Evolutionary conservation across 2,797 vertebrate genomes (phyloP).

Genomic region (Chiroxiphia lanceolata): DNA sequence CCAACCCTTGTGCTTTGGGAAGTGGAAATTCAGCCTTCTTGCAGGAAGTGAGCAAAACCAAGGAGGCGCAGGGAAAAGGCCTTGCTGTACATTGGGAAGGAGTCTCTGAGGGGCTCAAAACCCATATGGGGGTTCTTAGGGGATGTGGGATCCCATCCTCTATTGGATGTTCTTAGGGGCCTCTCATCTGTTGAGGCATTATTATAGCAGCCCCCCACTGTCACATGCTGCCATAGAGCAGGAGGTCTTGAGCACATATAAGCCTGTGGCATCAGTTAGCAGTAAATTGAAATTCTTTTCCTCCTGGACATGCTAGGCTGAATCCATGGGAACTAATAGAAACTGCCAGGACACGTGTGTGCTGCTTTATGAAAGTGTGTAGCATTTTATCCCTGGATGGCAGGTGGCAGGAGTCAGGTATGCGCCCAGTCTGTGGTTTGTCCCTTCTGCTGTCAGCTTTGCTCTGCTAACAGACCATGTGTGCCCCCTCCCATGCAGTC

Average conservation of each 20-base stretch:
- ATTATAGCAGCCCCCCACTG: not conserved
- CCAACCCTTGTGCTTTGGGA: not conserved
- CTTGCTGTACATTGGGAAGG: not conserved
- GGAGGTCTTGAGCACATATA: not conserved
- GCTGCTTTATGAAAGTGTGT: not conserved
- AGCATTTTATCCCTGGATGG: not conserved
- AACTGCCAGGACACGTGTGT: not conserved
- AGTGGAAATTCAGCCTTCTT: not conserved
- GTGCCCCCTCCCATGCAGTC: not conserved
- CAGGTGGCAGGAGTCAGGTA: not conserved
- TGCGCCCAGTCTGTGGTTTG: not conserved
- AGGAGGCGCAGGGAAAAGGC: not conserved
- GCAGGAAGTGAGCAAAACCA: not conserved
- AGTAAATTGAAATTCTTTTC: conserved; percentile 27
- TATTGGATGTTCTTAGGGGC: not conserved
- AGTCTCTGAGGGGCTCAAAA: not conserved
- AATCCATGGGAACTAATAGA: not conserved
- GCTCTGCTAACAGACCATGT: not conserved
- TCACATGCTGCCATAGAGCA: not conserved
- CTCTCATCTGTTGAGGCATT: not conserved
- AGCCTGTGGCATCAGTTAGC: not conserved
- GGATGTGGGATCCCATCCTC: not conserved
- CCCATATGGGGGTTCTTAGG: not conserved
- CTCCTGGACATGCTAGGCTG: not conserved
- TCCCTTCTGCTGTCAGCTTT: not conserved